phyloP scores from a whole-genome alignment of 2,113 vertebrate genomes.

The Casuarius casuarius region DNA sequence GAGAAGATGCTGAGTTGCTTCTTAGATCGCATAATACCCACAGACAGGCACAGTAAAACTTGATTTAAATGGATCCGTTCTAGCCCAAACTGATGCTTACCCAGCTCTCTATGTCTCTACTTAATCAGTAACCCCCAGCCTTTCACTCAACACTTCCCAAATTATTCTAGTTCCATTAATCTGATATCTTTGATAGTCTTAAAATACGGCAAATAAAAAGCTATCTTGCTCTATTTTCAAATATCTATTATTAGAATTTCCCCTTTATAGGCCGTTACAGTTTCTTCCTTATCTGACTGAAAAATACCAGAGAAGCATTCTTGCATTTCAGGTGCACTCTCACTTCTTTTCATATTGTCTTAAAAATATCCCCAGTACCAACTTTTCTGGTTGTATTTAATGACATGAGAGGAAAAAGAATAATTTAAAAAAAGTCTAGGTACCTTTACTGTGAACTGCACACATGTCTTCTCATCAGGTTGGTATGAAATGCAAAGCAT shows the following conservation, averaged over 20 bases:
- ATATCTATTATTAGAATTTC: background rate
- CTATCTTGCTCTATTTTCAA: background rate
- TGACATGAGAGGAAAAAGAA: background rate
- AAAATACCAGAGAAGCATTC: background rate
- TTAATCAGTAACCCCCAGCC: background rate
- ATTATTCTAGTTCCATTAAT: background rate
- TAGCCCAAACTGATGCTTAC: background rate
- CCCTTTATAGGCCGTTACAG: background rate
- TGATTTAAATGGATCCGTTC: background rate
- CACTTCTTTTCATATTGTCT: background rate
- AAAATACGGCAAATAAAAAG: background rate
- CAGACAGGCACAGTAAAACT: background rate
- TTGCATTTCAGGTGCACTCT: conserved; percentile 36
- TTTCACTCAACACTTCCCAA: background rate
- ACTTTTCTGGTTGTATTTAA: background rate
- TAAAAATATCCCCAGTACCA: background rate
- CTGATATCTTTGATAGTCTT: background rate
- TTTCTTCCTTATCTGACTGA: conserved; percentile 1
- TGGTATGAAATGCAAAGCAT: conserved; percentile 88
- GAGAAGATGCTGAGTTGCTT: background rate
- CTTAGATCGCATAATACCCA: background rate
- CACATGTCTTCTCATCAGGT: conserved; percentile 87
- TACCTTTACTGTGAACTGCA: conserved; percentile 92
- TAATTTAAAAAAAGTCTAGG: background rate
- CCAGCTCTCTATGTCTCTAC: background rate